Conservation (phyloP, 2,888 invertebrate genomes). For the Ichneumoninae sp. region DNA sequence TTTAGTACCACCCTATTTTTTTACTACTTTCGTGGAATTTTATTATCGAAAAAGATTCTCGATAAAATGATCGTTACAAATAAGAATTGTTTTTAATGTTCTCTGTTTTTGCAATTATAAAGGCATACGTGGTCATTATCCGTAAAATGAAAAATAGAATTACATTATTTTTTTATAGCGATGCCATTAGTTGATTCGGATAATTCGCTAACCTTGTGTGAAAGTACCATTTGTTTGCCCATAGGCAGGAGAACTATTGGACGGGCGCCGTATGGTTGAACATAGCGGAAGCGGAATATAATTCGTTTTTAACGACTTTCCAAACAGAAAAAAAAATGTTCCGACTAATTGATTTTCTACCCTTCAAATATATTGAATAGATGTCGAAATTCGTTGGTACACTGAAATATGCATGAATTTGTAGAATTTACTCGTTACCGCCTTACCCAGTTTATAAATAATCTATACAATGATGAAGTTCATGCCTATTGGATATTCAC, state of each 20-base stretch:
- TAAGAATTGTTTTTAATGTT: neutral
- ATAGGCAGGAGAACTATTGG: conserved; percentile 67
- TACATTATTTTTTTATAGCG: neutral
- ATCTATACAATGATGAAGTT: no score
- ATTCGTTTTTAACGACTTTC: neutral
- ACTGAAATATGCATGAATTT: no score
- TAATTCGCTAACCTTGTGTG: neutral
- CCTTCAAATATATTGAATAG: no score
- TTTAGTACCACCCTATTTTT: neutral
- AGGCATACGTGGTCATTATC: neutral
- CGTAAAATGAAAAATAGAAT: neutral
- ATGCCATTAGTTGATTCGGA: neutral
- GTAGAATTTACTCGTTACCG: no score
- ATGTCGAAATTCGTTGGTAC: no score
- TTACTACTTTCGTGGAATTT: neutral
- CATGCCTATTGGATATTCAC: no score
- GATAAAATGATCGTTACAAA: neutral
- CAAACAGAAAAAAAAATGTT: neutral
- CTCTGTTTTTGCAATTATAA: neutral
- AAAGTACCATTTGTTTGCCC: neutral
- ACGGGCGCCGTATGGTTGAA: neutral
- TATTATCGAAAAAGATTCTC: neutral
- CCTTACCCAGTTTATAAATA: no score
- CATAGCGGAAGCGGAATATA: neutral
- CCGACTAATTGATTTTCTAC: no score